Conservation (phyloP, 2,797 vertebrate species). For the Anguilla marmorata region DNA sequence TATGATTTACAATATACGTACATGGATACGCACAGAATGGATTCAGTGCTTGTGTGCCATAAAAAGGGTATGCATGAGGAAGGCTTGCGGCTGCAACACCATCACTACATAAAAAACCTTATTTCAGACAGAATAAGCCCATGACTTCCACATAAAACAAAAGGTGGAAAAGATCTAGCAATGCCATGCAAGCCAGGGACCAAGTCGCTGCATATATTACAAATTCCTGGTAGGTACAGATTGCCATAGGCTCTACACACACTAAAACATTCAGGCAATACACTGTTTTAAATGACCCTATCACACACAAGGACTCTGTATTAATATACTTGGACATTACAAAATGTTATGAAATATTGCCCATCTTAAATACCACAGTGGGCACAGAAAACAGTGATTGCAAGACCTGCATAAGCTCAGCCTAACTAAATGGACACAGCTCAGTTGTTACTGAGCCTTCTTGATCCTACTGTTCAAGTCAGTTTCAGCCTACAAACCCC, state of each 20-base stretch:
- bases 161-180: neutral
- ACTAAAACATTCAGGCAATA: neutral
- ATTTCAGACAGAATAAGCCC: neutral
- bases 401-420: neutral
- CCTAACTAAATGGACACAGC: neutral
- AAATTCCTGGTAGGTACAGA: neutral
- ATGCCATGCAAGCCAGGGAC: neutral
- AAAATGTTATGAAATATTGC: neutral
- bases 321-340: neutral
- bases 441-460: neutral
- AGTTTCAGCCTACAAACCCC: neutral
- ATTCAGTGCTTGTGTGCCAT: neutral
- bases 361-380: neutral
- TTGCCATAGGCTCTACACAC: neutral
- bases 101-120: neutral
- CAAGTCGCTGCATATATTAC: neutral
- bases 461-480: neutral
- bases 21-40: conserved; percentile 1
- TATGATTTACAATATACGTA: neutral
- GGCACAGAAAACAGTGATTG: neutral
- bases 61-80: neutral
- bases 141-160: neutral
- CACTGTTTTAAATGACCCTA: neutral
- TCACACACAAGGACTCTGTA: neutral
- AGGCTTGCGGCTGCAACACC: neutral